Evolutionary conservation across 2,888 invertebrate genomes (phyloP), one percentile per base, ranked within the genome.

Genomic region (Drosophila cracens): DNA sequence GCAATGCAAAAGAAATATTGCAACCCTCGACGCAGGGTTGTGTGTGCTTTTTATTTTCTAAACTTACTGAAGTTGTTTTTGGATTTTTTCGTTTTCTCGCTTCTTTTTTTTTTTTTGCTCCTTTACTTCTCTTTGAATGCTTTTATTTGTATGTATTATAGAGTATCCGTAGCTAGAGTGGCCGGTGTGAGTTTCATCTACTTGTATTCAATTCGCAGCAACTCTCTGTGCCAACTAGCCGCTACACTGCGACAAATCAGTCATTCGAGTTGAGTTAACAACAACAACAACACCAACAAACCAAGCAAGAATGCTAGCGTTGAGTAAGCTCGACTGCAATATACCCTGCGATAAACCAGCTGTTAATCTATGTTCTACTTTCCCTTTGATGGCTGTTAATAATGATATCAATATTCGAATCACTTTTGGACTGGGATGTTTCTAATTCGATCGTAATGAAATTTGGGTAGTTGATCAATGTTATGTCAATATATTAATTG

Each of bases 181-280:
- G 69, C 74, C 81, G 86, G 91, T 83, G 82, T 87, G 91, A 82
- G 91, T 88, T 89, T 87, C 92, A 90, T 91, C 88, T 90, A 68
- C 74, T 68, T 68, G 38, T 53, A 89, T 91, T 91, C 91, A 85
- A 76, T 80, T 91, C 82, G 29, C 60, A 63, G 40, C 49, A 70
- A 66, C 63, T 82, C 83, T 87, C 90, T 85, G 87, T 91, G 86
- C 43, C 46, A 46, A 46, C 46, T 46, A 51, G 29, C 53, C 31
- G 57, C 25, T 71, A 59, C 76, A 79, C 75, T 38, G 54, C 7
- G 0, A 36, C 53, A 31, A 74, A 67, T 38, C 8, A 13, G 7
- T 38, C 27, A 13, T 4, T 13, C 7, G 36, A 18, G 25, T 25
- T 8, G 21, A 25, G 21, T 34, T 11, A 21, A 54, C 10, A 36